Evolutionary conservation across 2,888 invertebrate species (phyloP).

Genomic region (Bombylius major): DNA sequence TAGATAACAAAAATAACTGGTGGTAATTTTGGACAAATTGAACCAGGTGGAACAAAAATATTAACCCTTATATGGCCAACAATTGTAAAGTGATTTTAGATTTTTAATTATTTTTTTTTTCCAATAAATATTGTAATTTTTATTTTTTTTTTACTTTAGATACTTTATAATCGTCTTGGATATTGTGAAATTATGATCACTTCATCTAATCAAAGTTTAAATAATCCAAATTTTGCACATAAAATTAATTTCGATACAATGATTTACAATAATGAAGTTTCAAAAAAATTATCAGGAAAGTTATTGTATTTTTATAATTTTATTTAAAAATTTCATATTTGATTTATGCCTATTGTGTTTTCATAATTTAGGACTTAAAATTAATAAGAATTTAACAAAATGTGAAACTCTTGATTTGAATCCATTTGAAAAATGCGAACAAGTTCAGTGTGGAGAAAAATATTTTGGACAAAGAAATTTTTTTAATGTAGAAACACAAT

Average conservation of each 20-base stretch:
- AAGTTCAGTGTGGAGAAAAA: slow-evolving; percentile 42
- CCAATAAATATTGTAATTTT: neutral
- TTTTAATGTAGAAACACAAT: slow-evolving; percentile 31
- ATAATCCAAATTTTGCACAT: neutral
- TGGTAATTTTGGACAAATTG: slow-evolving; percentile 27
- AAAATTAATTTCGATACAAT: slow-evolving; percentile 11
- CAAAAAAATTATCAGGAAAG: neutral
- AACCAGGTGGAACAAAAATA: slow-evolving; percentile 20
- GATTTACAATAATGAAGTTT: neutral
- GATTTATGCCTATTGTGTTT: neutral
- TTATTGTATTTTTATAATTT: neutral
- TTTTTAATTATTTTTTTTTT: neutral
- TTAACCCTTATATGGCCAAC: slow-evolving; percentile 32
- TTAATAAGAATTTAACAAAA: slow-evolving; percentile 1
- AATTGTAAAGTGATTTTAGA: slow-evolving; percentile 18
- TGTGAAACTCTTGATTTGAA: slow-evolving; percentile 37
- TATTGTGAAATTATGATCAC: slow-evolving; percentile 24
- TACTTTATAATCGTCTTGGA: slow-evolving; percentile 30
- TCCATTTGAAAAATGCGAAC: slow-evolving; percentile 38
- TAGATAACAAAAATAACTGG: slow-evolving; percentile 25
- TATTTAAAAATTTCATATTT: too few species aligned
- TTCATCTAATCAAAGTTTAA: neutral
- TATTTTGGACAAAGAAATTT: slow-evolving; percentile 41
- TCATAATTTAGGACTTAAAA: slow-evolving; percentile 2
- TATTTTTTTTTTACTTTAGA: slow-evolving; percentile 16